A percentile compares a stretch with the other conserved stretches of the same genome.
phyloP scores from a whole-genome alignment of 2,888 invertebrate species.

The Macrosiphum euphorbiae region DNA sequence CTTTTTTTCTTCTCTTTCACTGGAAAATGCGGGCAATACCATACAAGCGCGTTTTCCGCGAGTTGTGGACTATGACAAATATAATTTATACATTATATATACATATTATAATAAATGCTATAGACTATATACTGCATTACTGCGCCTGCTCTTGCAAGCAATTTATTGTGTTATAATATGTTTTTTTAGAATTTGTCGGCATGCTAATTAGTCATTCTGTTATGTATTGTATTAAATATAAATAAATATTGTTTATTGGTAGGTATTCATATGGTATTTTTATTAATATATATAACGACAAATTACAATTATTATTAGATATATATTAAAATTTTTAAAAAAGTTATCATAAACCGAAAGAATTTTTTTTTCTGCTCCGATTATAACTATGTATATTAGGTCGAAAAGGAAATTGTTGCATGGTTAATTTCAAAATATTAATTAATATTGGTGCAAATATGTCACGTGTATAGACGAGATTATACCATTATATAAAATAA shows the following conservation, averaged over 20 bases:
- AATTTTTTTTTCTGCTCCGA: not conserved
- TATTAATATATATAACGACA: not conserved
- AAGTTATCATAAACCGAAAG: not conserved
- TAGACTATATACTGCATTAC: not conserved
- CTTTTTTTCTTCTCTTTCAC: not conserved
- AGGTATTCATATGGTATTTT: not conserved
- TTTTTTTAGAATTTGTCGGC: not conserved
- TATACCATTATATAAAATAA: not conserved
- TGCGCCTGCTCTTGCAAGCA: not conserved
- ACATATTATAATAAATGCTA: not conserved
- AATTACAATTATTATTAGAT: not conserved
- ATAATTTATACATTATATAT: no score
- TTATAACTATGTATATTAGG: not conserved
- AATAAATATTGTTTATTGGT: not conserved
- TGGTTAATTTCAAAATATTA: not conserved
- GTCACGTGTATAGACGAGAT: not conserved
- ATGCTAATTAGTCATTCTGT: not conserved
- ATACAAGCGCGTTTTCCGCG: not conserved
- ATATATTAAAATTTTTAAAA: not conserved
- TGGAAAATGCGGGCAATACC: not conserved
- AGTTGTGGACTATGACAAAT: not conserved
- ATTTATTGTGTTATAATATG: not conserved
- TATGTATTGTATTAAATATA: not conserved
- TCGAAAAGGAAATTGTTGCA: not conserved
- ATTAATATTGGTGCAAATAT: not conserved